Base-by-base conservation (phyloP, 2,113 vertebrate species). In the Nerophis ophidion region DNA sequence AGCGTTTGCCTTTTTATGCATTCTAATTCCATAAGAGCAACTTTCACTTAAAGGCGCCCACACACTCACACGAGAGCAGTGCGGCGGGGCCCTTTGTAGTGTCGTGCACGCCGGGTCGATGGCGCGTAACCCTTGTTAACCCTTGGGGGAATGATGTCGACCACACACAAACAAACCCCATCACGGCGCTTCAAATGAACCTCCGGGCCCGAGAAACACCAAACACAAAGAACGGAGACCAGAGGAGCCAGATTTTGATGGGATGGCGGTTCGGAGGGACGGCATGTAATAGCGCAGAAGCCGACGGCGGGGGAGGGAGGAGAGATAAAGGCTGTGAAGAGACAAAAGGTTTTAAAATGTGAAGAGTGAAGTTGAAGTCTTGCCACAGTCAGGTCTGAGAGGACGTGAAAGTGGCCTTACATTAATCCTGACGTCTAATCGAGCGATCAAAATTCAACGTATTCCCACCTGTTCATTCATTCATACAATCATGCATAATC, bases 121-220 rank as follows among this genome's bases (percentile, higher is more conserved):
- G 85, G 81, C 66, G 75, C 80, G 66, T 89, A 80, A 90, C 90
- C 88, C 84, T 83, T 87, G 84, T 90, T 90, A 91, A 90, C 90
- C 90, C 83, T 75, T 84, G 56, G 52, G 75, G 81, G 87, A 90
- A 88, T 87, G 83, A 88, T 89, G 88, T 89, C 75, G 79, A 66
- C 75, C 85, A 72, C 81, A 80, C 86, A 91, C 87, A 90, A 90
- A 90, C 84, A 90, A 90, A 90, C 88, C 85, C 86, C 81, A 89
- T 89, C 87, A 89, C 83, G 78, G 77, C 81, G 84, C 83, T 85
- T 90, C 82, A 90, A 86, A 89, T 88, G 82, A 87, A 85, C 83
- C 74, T 65, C 63, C 71, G 74, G 71, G 73, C 57, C 82, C 51
- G 80, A 76, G 81, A 84, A 82, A 71, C 81, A 68, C 59, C 81